Conservation (phyloP, 1,140 invertebrate species). For the Latrodectus geometricus region DNA sequence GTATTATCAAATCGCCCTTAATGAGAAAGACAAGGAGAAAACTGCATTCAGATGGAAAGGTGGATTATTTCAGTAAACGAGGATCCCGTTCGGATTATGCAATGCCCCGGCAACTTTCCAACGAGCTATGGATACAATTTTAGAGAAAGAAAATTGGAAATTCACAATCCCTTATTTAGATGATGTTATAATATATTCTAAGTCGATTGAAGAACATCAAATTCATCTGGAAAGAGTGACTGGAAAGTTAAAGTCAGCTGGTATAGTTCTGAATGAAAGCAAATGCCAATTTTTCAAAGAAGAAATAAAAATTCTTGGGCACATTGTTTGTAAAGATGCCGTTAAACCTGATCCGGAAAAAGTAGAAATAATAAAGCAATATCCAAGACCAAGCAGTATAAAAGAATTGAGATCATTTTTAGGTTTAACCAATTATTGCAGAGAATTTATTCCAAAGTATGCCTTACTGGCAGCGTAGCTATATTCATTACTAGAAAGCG, state of each 20-base stretch:
- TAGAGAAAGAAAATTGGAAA: constrained; percentile 64
- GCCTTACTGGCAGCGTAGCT: too few species aligned
- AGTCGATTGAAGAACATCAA: constrained; percentile 59
- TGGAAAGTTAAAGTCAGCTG: background rate
- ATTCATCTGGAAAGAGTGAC: background rate
- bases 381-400: constrained; percentile 50
- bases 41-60: constrained; percentile 69
- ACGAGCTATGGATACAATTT: constrained; percentile 67
- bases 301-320: background rate
- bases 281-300: constrained; percentile 5
- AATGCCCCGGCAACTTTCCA: constrained; percentile 70
- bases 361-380: constrained; percentile 27
- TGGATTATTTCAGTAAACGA: constrained; percentile 68
- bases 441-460: background rate
- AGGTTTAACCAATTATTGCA: background rate
- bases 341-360: background rate
- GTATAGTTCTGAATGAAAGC: background rate
- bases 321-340: background rate
- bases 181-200: constrained; percentile 64
- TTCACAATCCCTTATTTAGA: constrained; percentile 65
- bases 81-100: constrained; percentile 70
- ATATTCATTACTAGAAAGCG: too few species aligned
- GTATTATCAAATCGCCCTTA: constrained; percentile 70
- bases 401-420: constrained; percentile 29
- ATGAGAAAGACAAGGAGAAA: constrained; percentile 67